Evolutionary conservation across 2,888 invertebrate genomes (phyloP).

Genomic region (Amaurobius ferox): DNA sequence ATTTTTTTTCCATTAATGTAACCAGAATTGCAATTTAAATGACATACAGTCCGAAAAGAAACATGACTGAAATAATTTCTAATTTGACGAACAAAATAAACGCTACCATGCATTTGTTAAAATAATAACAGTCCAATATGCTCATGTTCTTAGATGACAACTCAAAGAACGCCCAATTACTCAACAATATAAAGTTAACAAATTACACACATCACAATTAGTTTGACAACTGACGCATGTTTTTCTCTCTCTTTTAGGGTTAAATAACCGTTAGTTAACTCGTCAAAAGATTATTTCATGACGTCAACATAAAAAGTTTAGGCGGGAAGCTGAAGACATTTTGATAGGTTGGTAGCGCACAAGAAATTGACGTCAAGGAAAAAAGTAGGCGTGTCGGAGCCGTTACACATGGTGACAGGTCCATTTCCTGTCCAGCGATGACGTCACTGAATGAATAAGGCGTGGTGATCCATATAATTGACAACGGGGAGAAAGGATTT

Average conservation of each 20-base stretch:
- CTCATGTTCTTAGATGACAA: too few relatives aligned
- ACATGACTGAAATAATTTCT: too few relatives aligned
- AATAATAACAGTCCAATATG: too few relatives aligned
- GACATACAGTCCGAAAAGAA: too few relatives aligned
- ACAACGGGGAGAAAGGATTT: conserved; percentile 4
- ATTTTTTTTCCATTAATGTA: too few relatives aligned
- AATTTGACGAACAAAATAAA: too few relatives aligned
- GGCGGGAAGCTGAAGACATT: background rate
- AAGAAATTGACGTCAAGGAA: background rate
- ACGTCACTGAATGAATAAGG: conserved; percentile 26
- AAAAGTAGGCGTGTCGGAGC: background rate
- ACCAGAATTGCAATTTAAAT: too few relatives aligned
- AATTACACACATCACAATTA: background rate
- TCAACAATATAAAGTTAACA: too few relatives aligned
- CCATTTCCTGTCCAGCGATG: conserved; percentile 6
- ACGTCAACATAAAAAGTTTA: background rate
- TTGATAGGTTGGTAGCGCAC: background rate
- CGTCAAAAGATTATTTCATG: background rate
- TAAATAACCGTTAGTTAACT: background rate
- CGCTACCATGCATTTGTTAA: too few relatives aligned
- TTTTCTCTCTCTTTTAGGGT: background rate
- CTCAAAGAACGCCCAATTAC: too few relatives aligned
- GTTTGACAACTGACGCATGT: background rate
- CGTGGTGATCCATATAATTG: conserved; percentile 19
- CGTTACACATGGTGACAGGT: conserved; percentile 4